Conservation (phyloP, 2,113 vertebrate genomes). For the Ornithorhynchus anatinus region DNA sequence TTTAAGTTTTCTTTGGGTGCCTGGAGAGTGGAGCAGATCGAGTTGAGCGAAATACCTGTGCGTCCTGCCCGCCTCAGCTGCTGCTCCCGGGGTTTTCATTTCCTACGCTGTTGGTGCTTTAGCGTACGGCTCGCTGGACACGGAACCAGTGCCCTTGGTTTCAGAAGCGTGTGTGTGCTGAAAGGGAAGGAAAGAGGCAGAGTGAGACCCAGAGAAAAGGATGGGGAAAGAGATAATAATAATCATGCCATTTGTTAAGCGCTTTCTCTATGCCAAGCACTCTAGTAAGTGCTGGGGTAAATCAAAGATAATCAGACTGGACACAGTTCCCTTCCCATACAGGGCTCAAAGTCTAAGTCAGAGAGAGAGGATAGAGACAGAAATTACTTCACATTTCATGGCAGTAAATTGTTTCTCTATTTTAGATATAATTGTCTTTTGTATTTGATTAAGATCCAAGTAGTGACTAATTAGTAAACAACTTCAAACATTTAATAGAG, state of each 20-base stretch:
- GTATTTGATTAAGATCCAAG: no score
- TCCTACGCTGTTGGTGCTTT: conserved; percentile 79
- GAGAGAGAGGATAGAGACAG: background rate
- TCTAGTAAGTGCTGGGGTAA: no score
- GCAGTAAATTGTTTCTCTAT: conserved; percentile 34
- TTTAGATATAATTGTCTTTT: conserved; percentile 22
- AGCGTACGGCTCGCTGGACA: conserved; percentile 72
- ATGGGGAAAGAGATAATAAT: no score
- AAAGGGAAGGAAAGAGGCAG: background rate
- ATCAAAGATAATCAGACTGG: no score
- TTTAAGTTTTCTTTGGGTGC: conserved; percentile 71
- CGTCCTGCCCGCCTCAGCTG: conserved; percentile 76
- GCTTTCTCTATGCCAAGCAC: no score
- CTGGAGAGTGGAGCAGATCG: conserved; percentile 75
- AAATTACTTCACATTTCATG: conserved; percentile 19
- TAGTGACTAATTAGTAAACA: no score
- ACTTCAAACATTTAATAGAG: no score
- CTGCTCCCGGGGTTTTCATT: conserved; percentile 79
- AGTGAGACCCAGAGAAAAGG: background rate
- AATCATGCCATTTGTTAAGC: no score
- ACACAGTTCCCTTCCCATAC: no score
- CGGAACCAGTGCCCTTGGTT: conserved; percentile 69
- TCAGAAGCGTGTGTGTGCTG: conserved; percentile 29
- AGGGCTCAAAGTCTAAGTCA: no score
- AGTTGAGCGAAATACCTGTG: conserved; percentile 60